These are phyloP conservation scores for Nymphicus hollandicus DNA, from an alignment of 2,113 vertebrate species.

Conservation along the genomic window DNA sequence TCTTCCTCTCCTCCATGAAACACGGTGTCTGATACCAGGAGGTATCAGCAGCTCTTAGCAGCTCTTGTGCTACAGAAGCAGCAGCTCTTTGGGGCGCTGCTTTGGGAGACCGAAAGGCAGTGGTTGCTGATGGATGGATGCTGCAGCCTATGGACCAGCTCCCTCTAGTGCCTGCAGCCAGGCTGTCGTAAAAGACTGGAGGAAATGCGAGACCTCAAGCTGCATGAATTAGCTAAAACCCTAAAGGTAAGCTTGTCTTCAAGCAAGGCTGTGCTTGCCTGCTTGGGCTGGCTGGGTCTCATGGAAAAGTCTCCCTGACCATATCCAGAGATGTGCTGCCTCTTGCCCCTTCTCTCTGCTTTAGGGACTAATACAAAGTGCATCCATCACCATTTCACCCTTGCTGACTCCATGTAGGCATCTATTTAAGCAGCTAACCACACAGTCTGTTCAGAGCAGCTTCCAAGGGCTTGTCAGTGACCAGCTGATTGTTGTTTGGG, in stretches of 20 bases:
- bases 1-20: not conserved
- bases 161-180: not conserved
- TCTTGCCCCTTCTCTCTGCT: not conserved
- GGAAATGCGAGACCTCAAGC: not conserved
- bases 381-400: not conserved
- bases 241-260: not conserved
- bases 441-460: not conserved
- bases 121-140: not conserved
- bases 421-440: not conserved
- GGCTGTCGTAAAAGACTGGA: rapidly evolving
- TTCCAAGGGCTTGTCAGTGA: not conserved
- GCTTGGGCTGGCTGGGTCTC: not conserved
- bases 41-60: rapidly evolving
- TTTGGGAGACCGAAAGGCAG: not conserved
- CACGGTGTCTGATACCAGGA: not conserved
- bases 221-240: not conserved
- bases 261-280: not conserved
- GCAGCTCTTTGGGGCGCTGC: not conserved
- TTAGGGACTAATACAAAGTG: too few species aligned
- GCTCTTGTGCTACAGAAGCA: not conserved
- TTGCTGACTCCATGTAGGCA: not conserved
- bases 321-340: not conserved
- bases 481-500: not conserved
- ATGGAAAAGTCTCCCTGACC: not conserved
- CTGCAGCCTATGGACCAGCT: not conserved